Conservation (phyloP, 2,888 invertebrate species). For the Tenodera sinensis region DNA sequence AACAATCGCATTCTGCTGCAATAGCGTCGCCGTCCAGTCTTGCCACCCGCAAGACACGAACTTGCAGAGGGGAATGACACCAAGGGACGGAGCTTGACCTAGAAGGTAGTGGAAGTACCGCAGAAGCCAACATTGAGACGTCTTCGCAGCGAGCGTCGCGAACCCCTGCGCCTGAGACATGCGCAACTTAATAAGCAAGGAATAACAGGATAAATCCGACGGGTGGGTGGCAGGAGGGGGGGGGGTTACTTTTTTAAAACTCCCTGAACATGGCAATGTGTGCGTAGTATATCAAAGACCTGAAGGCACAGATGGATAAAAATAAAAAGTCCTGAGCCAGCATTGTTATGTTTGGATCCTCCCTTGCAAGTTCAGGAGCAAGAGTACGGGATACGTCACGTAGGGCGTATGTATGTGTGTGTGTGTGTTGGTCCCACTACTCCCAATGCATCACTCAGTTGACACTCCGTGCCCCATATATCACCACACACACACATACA, state of each 20-base stretch:
- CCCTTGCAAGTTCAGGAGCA: neutral
- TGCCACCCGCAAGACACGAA: no score
- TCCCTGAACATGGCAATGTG: neutral
- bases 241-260: neutral
- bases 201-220: neutral
- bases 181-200: neutral
- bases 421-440: slow-evolving; percentile 33
- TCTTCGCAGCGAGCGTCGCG: neutral
- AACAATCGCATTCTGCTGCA: no score
- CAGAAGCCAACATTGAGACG: neutral
- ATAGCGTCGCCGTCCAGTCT: no score
- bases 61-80: no score
- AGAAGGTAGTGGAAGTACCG: no score
- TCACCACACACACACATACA: slow-evolving; percentile 39
- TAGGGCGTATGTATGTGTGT: slow-evolving; percentile 4
- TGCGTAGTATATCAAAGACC: neutral
- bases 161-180: neutral
- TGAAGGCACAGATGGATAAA: neutral
- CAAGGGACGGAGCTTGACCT: no score
- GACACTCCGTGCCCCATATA: slow-evolving; percentile 52
- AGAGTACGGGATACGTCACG: slow-evolving; percentile 22
- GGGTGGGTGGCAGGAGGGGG: neutral
- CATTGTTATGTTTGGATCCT: neutral
- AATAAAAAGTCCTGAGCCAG: neutral
- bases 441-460: slow-evolving; percentile 51